These are phyloP conservation scores for Macrotis lagotis DNA, from an alignment of 2,113 vertebrate species.

Conservation along the genomic window DNA sequence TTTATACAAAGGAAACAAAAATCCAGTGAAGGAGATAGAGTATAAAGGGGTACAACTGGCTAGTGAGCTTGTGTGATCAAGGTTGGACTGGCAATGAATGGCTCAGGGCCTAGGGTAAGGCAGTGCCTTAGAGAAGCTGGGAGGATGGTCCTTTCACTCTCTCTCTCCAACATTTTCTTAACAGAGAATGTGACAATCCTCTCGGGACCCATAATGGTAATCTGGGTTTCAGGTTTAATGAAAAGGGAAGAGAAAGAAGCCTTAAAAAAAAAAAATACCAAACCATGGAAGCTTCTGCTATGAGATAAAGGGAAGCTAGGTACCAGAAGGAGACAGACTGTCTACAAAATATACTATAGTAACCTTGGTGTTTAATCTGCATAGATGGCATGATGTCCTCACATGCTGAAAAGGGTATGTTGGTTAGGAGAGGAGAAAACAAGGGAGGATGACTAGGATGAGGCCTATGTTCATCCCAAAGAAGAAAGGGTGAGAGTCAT, in stretches of 20 bases:
- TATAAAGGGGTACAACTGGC: not conserved
- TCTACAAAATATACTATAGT: not conserved
- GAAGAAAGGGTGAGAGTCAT: not conserved
- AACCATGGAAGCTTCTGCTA: not conserved
- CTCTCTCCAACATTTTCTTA: not conserved
- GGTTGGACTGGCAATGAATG: no score
- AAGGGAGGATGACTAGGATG: not conserved
- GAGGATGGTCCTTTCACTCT: not conserved
- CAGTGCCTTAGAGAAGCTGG: not conserved
- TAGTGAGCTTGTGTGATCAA: not conserved
- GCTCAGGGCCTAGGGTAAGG: not conserved
- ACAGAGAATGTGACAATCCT: not conserved
- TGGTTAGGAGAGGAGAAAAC: not conserved
- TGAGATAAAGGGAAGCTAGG: not conserved
- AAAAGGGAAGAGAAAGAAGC: not conserved
- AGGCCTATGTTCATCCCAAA: not conserved
- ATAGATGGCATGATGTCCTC: not conserved
- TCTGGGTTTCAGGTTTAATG: not conserved
- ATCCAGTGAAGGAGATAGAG: not conserved
- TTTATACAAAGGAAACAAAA: not conserved
- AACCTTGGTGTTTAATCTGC: not conserved
- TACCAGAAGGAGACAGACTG: not conserved
- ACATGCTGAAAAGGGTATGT: not conserved
- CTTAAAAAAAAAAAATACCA: not conserved
- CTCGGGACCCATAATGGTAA: not conserved